A percentile compares a stretch with the other conserved stretches of the same genome.
phyloP scores from a whole-genome alignment of 2,888 invertebrate genomes.

The Alloscopus bannaensis region DNA sequence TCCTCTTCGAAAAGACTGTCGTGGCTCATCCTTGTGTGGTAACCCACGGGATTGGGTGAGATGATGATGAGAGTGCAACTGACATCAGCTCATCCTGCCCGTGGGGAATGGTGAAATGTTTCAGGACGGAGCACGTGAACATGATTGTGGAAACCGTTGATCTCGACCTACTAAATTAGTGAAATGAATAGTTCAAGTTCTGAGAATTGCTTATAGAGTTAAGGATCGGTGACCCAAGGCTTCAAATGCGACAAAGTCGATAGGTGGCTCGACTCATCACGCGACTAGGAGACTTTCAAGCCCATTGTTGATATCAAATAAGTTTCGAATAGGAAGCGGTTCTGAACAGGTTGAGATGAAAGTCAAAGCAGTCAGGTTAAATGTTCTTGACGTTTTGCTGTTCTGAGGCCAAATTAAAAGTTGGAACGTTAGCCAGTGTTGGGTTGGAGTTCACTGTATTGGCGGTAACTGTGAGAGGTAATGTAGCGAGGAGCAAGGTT shows the following conservation, averaged over 20 bases:
- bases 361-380: slow-evolving; percentile 59
- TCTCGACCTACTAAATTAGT: slow-evolving; percentile 57
- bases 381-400: slow-evolving; percentile 65
- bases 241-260: slow-evolving; percentile 42
- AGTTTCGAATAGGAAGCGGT: slow-evolving; percentile 41
- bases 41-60: slow-evolving; percentile 53
- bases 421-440: slow-evolving; percentile 53
- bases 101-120: slow-evolving; percentile 54
- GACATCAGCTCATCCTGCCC: slow-evolving; percentile 44
- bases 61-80: slow-evolving; percentile 54
- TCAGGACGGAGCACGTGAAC: slow-evolving; percentile 56
- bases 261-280: slow-evolving; percentile 51
- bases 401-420: slow-evolving; percentile 57
- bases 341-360: slow-evolving; percentile 58
- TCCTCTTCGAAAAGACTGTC: slow-evolving; percentile 54
- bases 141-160: slow-evolving; percentile 58
- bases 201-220: slow-evolving; percentile 55
- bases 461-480: slow-evolving; percentile 42
- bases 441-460: slow-evolving; percentile 64
- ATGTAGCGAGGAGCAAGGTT: slow-evolving; percentile 41
- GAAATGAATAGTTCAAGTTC: slow-evolving; percentile 25
- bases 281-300: slow-evolving; percentile 38
- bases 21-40: slow-evolving; percentile 48
- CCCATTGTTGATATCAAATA: slow-evolving; percentile 59
- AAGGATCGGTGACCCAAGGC: slow-evolving; percentile 61